Evolutionary conservation across 2,888 invertebrate genomes (phyloP).

Genomic region (Eudemis profundana): DNA sequence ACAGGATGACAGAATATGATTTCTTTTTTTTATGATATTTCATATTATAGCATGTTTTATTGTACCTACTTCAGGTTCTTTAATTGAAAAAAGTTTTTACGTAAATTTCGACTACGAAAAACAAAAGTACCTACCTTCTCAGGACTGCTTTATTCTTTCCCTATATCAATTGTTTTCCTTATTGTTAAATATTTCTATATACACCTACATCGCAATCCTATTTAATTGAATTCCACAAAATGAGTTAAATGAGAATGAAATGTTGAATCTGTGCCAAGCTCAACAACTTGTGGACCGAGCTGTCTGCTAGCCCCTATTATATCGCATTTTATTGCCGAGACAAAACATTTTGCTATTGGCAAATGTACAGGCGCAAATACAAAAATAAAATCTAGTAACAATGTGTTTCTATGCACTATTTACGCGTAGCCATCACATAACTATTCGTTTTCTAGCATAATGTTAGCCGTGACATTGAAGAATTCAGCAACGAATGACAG

Average conservation of each 20-base stretch:
- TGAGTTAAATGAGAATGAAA: conserved; percentile 3
- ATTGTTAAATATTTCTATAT: background rate
- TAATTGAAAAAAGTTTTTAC: background rate
- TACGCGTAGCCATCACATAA: background rate
- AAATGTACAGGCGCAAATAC: conserved; percentile 10
- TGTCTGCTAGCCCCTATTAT: conserved; percentile 1
- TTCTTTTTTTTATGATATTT: conserved; percentile 20
- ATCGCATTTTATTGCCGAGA: background rate
- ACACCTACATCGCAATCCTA: background rate
- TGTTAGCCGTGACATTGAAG: background rate
- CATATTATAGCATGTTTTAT: background rate
- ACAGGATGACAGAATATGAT: conserved; percentile 23
- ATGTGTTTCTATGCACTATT: background rate
- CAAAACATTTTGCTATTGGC: conserved; percentile 26
- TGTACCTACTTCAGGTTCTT: background rate
- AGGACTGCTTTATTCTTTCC: background rate
- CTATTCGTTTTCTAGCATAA: background rate
- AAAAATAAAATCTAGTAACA: background rate
- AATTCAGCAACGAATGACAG: background rate
- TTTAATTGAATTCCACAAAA: conserved; percentile 9
- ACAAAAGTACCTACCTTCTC: background rate
- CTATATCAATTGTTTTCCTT: background rate
- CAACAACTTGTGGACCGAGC: conserved; percentile 31
- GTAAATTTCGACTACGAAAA: background rate
- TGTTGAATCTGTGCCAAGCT: conserved; percentile 24